Evolutionary conservation across 1,140 invertebrate species (phyloP), one percentile per base, ranked within the genome.

Genomic region (Zaprionus ornatus): DNA sequence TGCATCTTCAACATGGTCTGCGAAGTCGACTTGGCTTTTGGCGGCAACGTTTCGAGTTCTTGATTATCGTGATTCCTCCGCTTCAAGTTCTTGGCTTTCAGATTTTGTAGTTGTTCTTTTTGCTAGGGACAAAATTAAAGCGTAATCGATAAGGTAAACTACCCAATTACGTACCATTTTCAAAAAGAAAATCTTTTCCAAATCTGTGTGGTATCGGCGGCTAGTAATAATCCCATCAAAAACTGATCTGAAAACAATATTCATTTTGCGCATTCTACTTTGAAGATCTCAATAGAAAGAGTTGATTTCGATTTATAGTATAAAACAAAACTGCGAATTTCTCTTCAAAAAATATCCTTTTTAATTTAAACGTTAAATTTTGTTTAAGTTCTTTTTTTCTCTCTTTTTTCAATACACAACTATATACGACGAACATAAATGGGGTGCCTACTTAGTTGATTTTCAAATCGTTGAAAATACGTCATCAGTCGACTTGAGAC

Each of bases 311-410:
- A 27, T 7, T 7, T 3, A 37, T 37, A n/a, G 3, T 23, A 23
- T 9, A 2, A 62, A 29, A 50, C 29, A 6, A 37, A 37, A 54
- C 3, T 5, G 2, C 1, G n/a, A 54, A 17, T 12, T 64, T 54
- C 12, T 45, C 0, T 17, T 15, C 21, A 63, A 61, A 63, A 17
- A 23, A 32, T 10, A 32, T 3, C 3, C 5, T 37, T 37, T 21
- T 25, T 64, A 64, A 37, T 64, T 64, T 54, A n/a, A 29, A 64
- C 17, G 35, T 37, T 15, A 10, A 64, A 54, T 52, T 52, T 63
- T 7, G 45, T 29, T 5, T 10, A 50, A 10, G 4, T 23, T 23
- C 4, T 3, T 50, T 23, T 19, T 23, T 50, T n/a, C 6, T 3
- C 4, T 23, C 0, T 12, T 21, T n/a, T 21, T 23, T 19, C 4